Evolutionary conservation across 2,113 vertebrate genomes (phyloP).

Genomic region (Phyllostomus discolor): DNA sequence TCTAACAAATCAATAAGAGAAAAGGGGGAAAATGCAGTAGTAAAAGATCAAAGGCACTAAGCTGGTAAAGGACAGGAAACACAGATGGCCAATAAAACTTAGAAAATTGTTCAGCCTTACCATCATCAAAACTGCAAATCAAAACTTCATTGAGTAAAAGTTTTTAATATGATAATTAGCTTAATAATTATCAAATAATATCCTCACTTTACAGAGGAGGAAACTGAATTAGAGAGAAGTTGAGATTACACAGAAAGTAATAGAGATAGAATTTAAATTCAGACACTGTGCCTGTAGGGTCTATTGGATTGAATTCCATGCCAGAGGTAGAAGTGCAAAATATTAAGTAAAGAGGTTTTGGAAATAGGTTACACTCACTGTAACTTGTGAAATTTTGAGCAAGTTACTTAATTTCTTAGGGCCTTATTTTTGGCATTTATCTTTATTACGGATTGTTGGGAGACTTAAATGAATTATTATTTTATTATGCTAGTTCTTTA

Average conservation of each 20-base stretch:
- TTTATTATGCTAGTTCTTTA: not conserved
- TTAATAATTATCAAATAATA: not conserved
- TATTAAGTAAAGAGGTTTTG: not conserved
- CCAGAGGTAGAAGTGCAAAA: not conserved
- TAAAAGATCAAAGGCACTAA: not conserved
- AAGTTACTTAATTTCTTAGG: not conserved
- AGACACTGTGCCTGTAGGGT: not conserved
- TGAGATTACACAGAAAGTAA: not conserved
- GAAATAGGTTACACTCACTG: not conserved
- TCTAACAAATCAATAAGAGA: not conserved
- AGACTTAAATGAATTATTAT: not conserved
- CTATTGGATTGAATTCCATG: not conserved
- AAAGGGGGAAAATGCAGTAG: not conserved
- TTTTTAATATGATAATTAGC: not conserved
- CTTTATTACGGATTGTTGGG: not conserved
- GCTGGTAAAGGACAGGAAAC: not conserved
- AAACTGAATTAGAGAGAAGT: not conserved
- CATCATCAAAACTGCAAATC: not conserved
- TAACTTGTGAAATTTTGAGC: not conserved
- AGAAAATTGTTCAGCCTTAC: not conserved
- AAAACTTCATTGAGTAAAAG: not conserved
- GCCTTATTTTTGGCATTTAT: not conserved
- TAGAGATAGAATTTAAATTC: not conserved
- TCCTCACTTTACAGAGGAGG: too few relatives aligned
- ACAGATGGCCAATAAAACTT: not conserved